Evolutionary conservation across 92 coral and sea anemone species (phyloP).

Genomic region (Montipora capitata): DNA sequence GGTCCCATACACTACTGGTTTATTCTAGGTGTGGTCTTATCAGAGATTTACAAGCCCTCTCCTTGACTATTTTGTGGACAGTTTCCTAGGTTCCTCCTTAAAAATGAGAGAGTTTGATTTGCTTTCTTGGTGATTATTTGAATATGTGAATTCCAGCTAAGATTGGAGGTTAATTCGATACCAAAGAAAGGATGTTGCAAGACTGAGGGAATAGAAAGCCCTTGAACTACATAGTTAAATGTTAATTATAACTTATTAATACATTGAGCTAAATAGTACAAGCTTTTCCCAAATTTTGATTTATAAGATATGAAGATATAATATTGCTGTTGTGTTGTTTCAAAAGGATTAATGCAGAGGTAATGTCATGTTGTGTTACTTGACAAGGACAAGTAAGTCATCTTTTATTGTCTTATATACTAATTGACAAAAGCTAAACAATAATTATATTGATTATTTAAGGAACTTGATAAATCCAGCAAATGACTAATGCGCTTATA

Average conservation of each 20-base stretch:
- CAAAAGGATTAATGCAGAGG: slow-evolving; percentile 1
- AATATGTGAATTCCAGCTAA: slow-evolving; percentile 7
- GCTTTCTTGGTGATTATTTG: slow-evolving; percentile 5
- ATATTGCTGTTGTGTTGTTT: neutral
- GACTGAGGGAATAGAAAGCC: slow-evolving; percentile 2
- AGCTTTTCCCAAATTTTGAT: neutral
- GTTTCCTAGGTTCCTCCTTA: slow-evolving; percentile 18
- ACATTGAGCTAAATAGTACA: neutral
- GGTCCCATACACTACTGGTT: neutral
- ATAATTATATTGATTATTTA: neutral
- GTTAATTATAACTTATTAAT: slow-evolving; percentile 3
- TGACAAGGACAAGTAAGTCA: neutral
- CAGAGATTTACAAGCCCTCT: slow-evolving; percentile 8
- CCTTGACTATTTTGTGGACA: slow-evolving; percentile 22
- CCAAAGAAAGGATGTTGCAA: neutral
- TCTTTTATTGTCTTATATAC: neutral
- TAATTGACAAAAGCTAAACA: neutral
- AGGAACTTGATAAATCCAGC: neutral
- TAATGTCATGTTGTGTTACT: neutral
- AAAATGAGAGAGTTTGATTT: slow-evolving; percentile 7
- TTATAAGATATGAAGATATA: neutral
- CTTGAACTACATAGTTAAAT: slow-evolving; percentile 9
- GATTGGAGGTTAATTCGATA: slow-evolving; percentile 4
- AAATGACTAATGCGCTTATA: neutral
- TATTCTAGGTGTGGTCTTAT: slow-evolving; percentile 4